Base-by-base conservation (phyloP, 2,113 vertebrate genomes). In the Callocephalon fimbriatum region DNA sequence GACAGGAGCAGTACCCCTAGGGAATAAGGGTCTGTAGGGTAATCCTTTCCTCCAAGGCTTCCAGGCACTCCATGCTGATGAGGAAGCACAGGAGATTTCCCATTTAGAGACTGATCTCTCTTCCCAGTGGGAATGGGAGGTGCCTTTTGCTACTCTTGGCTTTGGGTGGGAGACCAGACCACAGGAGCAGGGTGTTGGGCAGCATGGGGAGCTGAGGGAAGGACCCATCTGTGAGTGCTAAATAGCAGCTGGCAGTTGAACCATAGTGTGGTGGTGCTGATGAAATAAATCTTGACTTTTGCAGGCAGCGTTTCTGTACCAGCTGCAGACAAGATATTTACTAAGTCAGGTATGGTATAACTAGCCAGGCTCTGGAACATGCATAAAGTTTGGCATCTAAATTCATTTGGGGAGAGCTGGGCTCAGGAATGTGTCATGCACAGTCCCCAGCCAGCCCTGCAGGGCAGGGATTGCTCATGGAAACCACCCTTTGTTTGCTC, bases 231-330 rank as follows among this genome's bases (percentile, higher is more conserved):
- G 18, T 10, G 51, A 20, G 37, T 5, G 32, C 8, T 47, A 15
- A 42, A 21, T 6, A 53, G 61, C 19, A 56, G 8, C 72, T 79
- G 62, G 44, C 48, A 83, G 31, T 27, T 37, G 71, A 71, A 19
- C 38, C 77, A 9, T 12, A 2, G 62, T 6, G 32, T 2, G 12
- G 51, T 4, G 6, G 23, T 23, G 29, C 72, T 92, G 66, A 94
- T 32, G 51, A 75, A 42, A 65, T 84, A 15, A 85, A 93, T 85
- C 62, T 65, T 56, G 47, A 10, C 51, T 90, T 83, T 97, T 95
- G 9, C 66, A 99, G 99, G 99, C 98, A 5, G 97, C 98, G 15
- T 99, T 99, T 85, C 95, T 99, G 76, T 98, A 99, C 95, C 98
- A 98, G 72, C 93, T 99, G 58, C 99, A 99, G 97, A 98, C 98